Percentiles rank a stretch among this genome's conserved stretches.
These are phyloP conservation scores for Chondrosia reniformis DNA, from an alignment of 37 sponge, comb jelly and placozoan genomes.

Conservation along the genomic window DNA sequence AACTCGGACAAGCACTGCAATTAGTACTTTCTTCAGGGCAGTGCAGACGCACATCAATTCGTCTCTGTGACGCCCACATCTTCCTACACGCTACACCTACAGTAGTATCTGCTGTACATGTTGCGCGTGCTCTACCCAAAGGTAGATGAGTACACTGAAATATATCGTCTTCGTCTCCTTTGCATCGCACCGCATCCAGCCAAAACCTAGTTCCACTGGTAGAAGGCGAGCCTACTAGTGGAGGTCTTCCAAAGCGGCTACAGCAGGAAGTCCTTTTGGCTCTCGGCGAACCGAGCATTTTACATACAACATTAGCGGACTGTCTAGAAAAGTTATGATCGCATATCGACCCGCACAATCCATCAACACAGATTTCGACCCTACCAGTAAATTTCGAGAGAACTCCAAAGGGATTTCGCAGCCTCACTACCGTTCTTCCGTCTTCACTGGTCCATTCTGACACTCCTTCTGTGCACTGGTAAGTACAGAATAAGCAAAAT, in stretches of 20 bases:
- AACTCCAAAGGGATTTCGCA: not conserved
- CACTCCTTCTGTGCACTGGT: no score
- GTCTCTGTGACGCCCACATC: not conserved
- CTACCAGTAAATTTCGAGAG: not conserved
- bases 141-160: not conserved
- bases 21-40: not conserved
- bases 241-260: not conserved
- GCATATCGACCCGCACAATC: conserved; percentile 11
- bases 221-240: not conserved
- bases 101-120: not conserved
- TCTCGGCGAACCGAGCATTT: conserved; percentile 2
- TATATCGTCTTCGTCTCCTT: not conserved
- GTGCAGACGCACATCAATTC: not conserved
- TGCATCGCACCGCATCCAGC: not conserved
- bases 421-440: no score
- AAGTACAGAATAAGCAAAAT: no score
- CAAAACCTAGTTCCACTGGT: no score
- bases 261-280: not conserved
- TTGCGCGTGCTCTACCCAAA: not conserved
- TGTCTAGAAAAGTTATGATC: not conserved
- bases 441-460: conserved; percentile 5
- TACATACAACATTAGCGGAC: conserved; percentile 6
- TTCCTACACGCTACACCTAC: not conserved
- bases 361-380: not conserved
- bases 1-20: not conserved